Percentiles rank a stretch among this genome's conserved stretches.
Conservation (phyloP, 2,888 invertebrate species). For the Apamea anceps region DNA sequence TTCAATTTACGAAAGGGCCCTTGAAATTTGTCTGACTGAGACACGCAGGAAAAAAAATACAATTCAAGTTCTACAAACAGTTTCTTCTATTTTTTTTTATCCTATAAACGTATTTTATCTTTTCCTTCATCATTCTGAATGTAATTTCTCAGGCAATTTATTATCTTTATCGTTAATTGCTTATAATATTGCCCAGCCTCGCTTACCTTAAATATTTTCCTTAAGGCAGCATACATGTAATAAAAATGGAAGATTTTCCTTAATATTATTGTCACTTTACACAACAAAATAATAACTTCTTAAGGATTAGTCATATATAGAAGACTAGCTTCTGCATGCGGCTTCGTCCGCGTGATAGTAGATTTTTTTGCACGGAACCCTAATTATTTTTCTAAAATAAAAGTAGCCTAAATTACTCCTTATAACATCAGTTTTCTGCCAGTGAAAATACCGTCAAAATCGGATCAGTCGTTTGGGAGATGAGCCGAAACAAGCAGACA, state of each 20-base stretch:
- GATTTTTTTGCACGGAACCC: no score
- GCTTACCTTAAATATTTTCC: slow-evolving; percentile 31
- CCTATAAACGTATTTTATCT: slow-evolving; percentile 8
- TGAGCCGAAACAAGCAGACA: no score
- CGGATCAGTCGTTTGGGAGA: no score
- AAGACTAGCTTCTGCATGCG: neutral
- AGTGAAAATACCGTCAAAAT: no score
- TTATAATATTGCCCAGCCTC: slow-evolving; percentile 5
- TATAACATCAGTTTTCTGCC: no score
- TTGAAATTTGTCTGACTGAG: neutral
- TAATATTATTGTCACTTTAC: neutral
- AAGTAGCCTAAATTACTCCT: no score
- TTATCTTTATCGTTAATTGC: slow-evolving; percentile 44
- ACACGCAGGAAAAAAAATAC: neutral
- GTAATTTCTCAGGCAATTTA: slow-evolving; percentile 38
- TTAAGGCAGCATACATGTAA: neutral
- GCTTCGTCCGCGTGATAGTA: no score
- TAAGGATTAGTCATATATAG: neutral
- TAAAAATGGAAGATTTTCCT: neutral
- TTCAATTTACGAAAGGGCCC: neutral
- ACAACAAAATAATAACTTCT: neutral
- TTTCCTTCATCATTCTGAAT: slow-evolving; percentile 3
- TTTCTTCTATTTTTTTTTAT: neutral
- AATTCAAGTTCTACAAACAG: slow-evolving; percentile 26
- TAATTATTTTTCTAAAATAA: no score